phyloP scores from a whole-genome alignment of 2,113 vertebrate genomes.

The Megaptera novaeangliae region DNA sequence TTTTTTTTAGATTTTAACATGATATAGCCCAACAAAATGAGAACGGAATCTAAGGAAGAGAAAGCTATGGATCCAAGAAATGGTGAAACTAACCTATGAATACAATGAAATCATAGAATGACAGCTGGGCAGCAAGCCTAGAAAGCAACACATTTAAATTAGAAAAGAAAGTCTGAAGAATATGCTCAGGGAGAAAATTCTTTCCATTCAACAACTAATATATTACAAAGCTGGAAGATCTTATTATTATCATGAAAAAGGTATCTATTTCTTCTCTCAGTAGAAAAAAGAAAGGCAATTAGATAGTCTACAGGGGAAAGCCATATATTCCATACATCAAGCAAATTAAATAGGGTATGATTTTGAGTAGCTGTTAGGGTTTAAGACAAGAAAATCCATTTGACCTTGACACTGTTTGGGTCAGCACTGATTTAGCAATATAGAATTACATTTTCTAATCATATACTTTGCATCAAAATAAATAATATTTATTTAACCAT shows the following conservation, averaged over 20 bases:
- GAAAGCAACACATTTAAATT: not conserved
- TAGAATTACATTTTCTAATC: not conserved
- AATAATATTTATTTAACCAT: not conserved
- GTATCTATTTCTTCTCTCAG: not conserved
- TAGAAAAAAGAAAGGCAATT: not conserved
- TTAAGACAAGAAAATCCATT: not conserved
- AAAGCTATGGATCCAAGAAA: not conserved
- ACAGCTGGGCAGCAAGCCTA: not conserved
- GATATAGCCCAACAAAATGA: not conserved
- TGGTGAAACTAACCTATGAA: not conserved
- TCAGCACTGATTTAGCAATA: not conserved
- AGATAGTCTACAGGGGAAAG: not conserved
- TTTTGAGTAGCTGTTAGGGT: not conserved
- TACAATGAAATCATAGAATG: not conserved
- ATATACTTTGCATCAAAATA: not conserved
- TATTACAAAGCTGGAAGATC: not conserved
- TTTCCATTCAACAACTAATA: not conserved
- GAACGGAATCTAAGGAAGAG: not conserved
- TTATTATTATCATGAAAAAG: not conserved
- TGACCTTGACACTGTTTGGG: not conserved
- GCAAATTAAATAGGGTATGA: not conserved
- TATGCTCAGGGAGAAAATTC: not conserved
- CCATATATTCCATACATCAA: not conserved
- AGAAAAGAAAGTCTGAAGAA: not conserved
- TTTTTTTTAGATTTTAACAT: not conserved